Conservation (phyloP, 2,888 invertebrate species). For the Cephus runcator region DNA sequence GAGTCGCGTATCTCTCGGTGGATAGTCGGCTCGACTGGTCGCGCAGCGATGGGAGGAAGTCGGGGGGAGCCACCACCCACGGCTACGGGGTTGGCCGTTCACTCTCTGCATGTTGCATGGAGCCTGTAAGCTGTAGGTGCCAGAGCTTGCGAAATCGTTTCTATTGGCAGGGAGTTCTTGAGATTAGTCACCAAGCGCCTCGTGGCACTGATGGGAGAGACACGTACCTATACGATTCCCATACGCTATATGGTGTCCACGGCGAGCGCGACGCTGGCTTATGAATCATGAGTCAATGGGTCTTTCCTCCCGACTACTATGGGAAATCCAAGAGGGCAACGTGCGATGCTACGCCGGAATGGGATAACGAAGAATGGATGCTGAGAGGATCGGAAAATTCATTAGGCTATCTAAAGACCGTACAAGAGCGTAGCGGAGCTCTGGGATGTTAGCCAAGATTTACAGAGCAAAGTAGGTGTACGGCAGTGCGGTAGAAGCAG, state of each 20-base stretch:
- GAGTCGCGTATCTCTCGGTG: background rate
- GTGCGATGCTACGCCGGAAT: background rate
- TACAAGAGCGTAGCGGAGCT: background rate
- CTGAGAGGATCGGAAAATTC: background rate
- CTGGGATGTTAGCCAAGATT: background rate
- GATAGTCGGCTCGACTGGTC: background rate
- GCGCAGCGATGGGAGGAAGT: background rate
- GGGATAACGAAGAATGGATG: background rate
- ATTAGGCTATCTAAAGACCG: background rate
- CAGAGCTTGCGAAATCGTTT: background rate
- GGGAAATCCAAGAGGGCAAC: background rate
- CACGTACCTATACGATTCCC: background rate
- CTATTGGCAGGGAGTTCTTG: background rate
- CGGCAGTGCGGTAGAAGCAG: conserved; percentile 55
- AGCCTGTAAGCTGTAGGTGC: background rate
- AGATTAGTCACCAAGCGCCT: background rate
- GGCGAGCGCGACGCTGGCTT: background rate
- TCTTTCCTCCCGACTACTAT: background rate
- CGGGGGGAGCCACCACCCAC: background rate
- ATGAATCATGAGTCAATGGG: background rate
- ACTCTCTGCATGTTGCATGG: background rate
- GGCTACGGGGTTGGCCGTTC: background rate
- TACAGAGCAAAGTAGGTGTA: conserved; percentile 16
- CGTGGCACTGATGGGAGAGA: background rate
- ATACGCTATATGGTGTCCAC: background rate